Evolutionary conservation across 2,888 invertebrate genomes (phyloP), one percentile per base, ranked within the genome.

Genomic region (Lasioglossum leucozonium): DNA sequence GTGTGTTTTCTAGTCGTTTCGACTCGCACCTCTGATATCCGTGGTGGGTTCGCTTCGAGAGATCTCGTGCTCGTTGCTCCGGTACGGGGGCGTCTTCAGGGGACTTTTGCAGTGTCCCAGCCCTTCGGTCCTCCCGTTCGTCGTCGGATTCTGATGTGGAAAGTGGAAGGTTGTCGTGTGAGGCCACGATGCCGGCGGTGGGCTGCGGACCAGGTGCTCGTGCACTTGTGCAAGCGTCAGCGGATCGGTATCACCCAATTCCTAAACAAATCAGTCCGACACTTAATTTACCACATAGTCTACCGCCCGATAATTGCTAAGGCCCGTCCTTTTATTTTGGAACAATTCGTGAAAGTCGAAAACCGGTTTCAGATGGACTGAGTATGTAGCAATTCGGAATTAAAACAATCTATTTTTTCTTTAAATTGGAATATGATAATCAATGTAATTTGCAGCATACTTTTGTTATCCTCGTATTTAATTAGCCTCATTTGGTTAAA

Each of bases 201-300:
- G 98, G 88, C 97, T 97, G 84, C 98, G 96, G 76, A 98, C 97
- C 96, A 98, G 96, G 93, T 98, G 97, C 93, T 98, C 97, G 92
- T 98, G 98, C 80, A 98, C 97, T 95, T 97, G 97, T 87, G 97
- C 97, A 84, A 98, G 95, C 40, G 97, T 97, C 88, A 97, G 93
- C 0, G 97, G 97, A 93, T 97, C 97, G 74, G 97, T 96, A 93
- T 97, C 97, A 30, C 96, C 94, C 74, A 95, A 88, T 90, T 95
- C 95, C 94, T 95, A 87, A 62, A 82, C 83, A 10, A 44, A 37
- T 22, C 37, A 30, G 0, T 16, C 5, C 16, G 26, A 26, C 26
- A 58, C 2, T 51, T n/a, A 51, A 51, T 51, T 51, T 2, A 47
- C 47, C 47, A 4, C 18, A 6, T 2, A 18, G 6, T 44, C n/a